These are phyloP conservation scores for Magallana angulata DNA, from an alignment of 1,140 invertebrate species.

Conservation along the genomic window DNA sequence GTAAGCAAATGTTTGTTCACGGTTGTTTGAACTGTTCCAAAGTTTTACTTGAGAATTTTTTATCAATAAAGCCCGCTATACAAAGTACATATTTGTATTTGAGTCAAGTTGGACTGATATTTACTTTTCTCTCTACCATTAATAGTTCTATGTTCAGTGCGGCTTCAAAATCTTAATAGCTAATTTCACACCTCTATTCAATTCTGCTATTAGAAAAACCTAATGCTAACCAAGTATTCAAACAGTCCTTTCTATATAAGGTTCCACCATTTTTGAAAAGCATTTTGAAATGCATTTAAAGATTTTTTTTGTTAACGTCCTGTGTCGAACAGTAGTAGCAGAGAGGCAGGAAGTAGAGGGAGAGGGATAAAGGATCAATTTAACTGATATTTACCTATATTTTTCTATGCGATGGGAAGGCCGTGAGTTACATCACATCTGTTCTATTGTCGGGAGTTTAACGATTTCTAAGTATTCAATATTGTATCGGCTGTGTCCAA, in stretches of 20 bases:
- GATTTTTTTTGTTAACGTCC: constrained; percentile 37
- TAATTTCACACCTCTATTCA: constrained; percentile 41
- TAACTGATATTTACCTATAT: constrained; percentile 58
- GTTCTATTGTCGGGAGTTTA: constrained; percentile 55
- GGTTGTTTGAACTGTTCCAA: constrained; percentile 38
- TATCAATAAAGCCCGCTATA: constrained; percentile 13
- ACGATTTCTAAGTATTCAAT: constrained; percentile 56
- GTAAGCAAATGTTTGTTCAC: constrained; percentile 36
- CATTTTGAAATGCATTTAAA: constrained; percentile 39
- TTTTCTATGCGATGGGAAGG: constrained; percentile 57
- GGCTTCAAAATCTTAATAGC: constrained; percentile 27
- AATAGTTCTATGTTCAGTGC: constrained; percentile 32
- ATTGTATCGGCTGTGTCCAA: constrained; percentile 49
- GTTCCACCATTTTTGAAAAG: constrained; percentile 34
- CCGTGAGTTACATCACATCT: constrained; percentile 55
- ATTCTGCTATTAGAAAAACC: constrained; percentile 25
- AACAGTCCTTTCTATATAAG: constrained; percentile 8
- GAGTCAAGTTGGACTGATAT: constrained; percentile 30
- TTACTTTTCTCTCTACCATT: constrained; percentile 42
- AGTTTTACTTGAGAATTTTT: constrained; percentile 41
- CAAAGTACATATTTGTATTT: constrained; percentile 37
- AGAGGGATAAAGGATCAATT: constrained; percentile 50
- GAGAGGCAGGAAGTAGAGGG: background rate
- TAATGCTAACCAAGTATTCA: constrained; percentile 36
- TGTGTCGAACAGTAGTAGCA: constrained; percentile 18